Base-by-base conservation (phyloP, 2,113 vertebrate genomes). In the Vidua macroura region DNA sequence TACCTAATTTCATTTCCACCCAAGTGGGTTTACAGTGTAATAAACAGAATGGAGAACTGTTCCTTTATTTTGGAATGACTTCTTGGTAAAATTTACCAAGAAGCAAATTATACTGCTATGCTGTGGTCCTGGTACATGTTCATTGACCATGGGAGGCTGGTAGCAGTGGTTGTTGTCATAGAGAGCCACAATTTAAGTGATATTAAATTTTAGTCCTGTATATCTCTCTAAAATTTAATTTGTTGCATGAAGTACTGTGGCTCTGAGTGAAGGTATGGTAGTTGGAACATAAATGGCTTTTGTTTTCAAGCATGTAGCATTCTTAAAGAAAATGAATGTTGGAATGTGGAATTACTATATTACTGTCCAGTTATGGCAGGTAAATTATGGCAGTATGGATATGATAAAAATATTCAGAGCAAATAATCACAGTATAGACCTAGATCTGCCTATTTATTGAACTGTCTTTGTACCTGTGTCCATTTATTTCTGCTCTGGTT, bases 221-320 rank as follows among this genome's bases (percentile, higher is more conserved):
- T 73, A 19, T 46, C 3, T 70, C 13, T n/a, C 30, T 74, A 70
- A 39, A 66, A 8, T 31, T 44, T 62, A 37, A 30, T 80, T 77
- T 73, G 4, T 43, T 89, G 4, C 64, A 66, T 83, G 15, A 68
- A 83, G 20, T 64, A 73, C 15, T 37, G 14, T 68, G 56, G 25
- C 53, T 72, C 22, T 66, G 43, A 66, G n/a, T 37, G 21, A 64
- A 82, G 13, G 17, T 58, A 7, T 0, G 0, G 15, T 39, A 72
- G 10, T 70, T 70, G 63, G 10, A 62, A 62, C 6, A 10, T 62
- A 80, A 60, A 17, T 90, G 39, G 13, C 15, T 43, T 62, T 31
- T 60, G 60, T 66, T 49, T 8, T 5, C 5, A 4, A 0, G 0
- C 43, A 23, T 52, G 15, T 62, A 30, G 11, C 2, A 1, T 41